Conservation (phyloP, 1,140 invertebrate species). For the Drosophila cardini region DNA sequence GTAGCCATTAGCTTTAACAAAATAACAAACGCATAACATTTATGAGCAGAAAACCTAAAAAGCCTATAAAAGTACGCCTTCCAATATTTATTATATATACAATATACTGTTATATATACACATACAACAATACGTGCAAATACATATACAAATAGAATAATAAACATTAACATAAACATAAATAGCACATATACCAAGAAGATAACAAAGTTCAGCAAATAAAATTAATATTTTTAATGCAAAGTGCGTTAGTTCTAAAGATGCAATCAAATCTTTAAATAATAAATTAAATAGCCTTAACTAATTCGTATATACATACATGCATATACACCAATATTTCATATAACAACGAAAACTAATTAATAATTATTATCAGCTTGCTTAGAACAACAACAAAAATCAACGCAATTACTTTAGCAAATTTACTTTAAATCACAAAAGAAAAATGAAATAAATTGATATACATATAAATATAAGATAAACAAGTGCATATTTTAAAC, state of each 20-base stretch:
- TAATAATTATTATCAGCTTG: slow-evolving; percentile 57
- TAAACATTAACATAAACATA: background rate
- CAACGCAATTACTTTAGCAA: slow-evolving; percentile 78
- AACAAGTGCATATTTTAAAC: slow-evolving; percentile 68
- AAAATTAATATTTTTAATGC: slow-evolving; percentile 16
- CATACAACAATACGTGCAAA: slow-evolving; percentile 6
- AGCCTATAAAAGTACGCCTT: slow-evolving; percentile 76
- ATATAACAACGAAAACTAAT: slow-evolving; percentile 54
- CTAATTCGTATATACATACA: slow-evolving; percentile 24
- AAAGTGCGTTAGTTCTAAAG: slow-evolving; percentile 72
- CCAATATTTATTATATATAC: slow-evolving; percentile 76
- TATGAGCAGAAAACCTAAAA: slow-evolving; percentile 57
- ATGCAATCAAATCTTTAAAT: slow-evolving; percentile 72
- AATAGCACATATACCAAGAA: slow-evolving; percentile 20
- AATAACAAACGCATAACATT: slow-evolving; percentile 52
- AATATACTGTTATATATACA: slow-evolving; percentile 59
- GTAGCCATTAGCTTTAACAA: slow-evolving; percentile 72
- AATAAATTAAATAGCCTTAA: slow-evolving; percentile 46
- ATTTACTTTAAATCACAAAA: slow-evolving; percentile 63
- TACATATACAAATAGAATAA: slow-evolving; percentile 13
- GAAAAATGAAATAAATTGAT: slow-evolving; percentile 13
- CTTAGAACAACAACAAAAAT: slow-evolving; percentile 42
- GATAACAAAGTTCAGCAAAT: slow-evolving; percentile 10
- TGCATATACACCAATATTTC: slow-evolving; percentile 55
- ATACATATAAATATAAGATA: slow-evolving; percentile 28